Conservation (phyloP, 1,140 invertebrate species). For the Anthonomus grandis region DNA sequence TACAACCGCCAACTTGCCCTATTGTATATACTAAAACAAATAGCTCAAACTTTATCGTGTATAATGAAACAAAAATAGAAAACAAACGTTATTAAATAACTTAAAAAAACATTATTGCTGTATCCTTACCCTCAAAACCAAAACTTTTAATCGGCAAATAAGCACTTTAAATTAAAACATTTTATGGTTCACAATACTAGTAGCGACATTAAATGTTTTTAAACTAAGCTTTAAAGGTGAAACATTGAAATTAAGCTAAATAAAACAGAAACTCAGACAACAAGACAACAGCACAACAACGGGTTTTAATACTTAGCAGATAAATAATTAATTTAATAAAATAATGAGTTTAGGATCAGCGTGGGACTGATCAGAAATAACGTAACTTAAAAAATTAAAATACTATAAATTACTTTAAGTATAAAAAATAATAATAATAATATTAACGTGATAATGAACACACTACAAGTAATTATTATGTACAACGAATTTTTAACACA, state of each 20-base stretch:
- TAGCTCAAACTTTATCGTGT: no score
- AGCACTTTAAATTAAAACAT: not conserved
- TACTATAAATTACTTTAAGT: conserved; percentile 41
- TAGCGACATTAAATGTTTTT: not conserved
- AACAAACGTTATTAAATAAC: not conserved
- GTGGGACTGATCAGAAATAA: conserved; percentile 33
- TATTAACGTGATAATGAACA: conserved; percentile 45
- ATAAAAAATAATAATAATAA: no score
- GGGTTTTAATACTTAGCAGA: no score
- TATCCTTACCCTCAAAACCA: conserved; percentile 14
- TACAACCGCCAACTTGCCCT: no score
- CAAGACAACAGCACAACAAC: conserved; percentile 43
- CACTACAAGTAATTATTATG: conserved; percentile 39
- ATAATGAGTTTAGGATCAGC: conserved; percentile 36
- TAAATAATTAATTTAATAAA: conserved; percentile 38
- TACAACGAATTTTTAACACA: conserved; percentile 45
- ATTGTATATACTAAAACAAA: no score
- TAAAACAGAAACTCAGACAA: not conserved
- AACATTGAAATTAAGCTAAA: conserved; percentile 9
- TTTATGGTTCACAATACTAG: not conserved
- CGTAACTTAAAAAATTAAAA: conserved; percentile 34
- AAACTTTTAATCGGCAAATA: conserved; percentile 5
- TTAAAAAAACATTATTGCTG: not conserved
- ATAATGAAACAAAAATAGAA: no score
- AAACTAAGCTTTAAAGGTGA: not conserved